These are phyloP conservation scores for Cervus canadensis DNA, from an alignment of 2,113 vertebrate genomes.

Conservation along the genomic window DNA sequence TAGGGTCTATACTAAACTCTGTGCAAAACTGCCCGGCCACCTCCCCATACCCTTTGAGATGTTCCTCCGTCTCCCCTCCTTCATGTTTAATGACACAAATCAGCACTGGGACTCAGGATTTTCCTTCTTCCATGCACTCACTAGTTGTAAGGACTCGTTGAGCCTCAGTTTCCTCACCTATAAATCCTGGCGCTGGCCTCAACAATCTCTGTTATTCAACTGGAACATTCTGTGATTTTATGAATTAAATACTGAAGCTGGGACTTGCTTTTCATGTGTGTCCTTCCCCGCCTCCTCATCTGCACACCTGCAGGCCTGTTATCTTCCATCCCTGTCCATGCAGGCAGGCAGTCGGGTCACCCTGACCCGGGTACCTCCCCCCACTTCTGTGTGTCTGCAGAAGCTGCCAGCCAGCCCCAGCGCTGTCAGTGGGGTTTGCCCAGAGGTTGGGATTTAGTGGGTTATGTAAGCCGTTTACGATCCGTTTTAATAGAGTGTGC, in stretches of 20 bases:
- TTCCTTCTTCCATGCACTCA: not conserved
- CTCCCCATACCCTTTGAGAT: not conserved
- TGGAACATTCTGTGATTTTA: conserved; percentile 37
- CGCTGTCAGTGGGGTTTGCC: not conserved
- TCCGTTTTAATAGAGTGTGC: conserved; percentile 26
- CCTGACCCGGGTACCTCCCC: conserved; percentile 54
- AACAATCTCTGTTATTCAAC: not conserved
- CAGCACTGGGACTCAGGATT: not conserved
- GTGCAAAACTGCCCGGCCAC: not conserved
- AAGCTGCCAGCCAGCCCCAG: not conserved
- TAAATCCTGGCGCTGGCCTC: not conserved
- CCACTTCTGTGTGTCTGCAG: not conserved
- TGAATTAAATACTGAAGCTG: conserved; percentile 23
- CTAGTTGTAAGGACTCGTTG: not conserved
- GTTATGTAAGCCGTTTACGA: conserved; percentile 61
- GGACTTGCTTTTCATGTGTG: not conserved
- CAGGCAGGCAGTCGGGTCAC: conserved; percentile 32
- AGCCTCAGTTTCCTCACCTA: not conserved
- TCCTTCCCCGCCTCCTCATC: not conserved
- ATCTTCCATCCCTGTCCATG: not conserved
- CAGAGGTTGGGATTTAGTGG: not conserved
- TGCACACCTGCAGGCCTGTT: conserved; percentile 37
- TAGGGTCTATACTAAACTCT: not conserved
- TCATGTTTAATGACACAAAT: not conserved
- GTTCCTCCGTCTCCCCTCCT: accelerated